These are phyloP conservation scores for Cephus pygmeus DNA, from an alignment of 2,888 invertebrate species.

Conservation along the genomic window DNA sequence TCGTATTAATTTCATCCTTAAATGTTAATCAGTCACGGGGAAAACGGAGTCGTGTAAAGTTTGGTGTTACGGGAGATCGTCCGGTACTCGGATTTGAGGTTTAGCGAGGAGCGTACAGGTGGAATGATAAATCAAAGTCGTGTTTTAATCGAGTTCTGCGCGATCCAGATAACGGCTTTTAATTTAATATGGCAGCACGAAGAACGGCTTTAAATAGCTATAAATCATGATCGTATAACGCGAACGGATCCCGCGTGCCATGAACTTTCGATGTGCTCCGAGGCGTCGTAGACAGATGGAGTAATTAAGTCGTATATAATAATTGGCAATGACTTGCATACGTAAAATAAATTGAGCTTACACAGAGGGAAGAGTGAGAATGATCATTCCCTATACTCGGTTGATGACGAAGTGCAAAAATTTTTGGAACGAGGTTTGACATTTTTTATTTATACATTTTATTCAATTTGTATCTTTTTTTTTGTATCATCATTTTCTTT, in stretches of 20 bases:
- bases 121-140: constrained; percentile 15
- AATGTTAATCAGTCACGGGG: neutral
- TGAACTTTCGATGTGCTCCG: neutral
- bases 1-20: neutral
- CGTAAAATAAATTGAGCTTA: neutral
- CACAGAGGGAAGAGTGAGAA: neutral
- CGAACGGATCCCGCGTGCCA: constrained; percentile 10
- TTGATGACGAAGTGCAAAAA: neutral
- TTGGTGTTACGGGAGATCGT: neutral
- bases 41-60: neutral
- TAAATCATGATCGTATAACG: constrained; percentile 28
- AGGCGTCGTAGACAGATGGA: neutral
- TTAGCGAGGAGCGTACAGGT: neutral
- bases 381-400: neutral
- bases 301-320: neutral
- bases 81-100: neutral
- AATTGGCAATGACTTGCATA: neutral
- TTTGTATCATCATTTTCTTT: neutral
- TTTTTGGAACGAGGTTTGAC: neutral
- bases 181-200: constrained; percentile 37
- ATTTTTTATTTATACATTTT: neutral
- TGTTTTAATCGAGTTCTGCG: neutral
- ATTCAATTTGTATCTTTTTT: too few relatives aligned
- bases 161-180: constrained; percentile 29
- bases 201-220: constrained; percentile 22